Conservation (phyloP, 2,797 vertebrate genomes). For the Moxostoma hubbsi region DNA sequence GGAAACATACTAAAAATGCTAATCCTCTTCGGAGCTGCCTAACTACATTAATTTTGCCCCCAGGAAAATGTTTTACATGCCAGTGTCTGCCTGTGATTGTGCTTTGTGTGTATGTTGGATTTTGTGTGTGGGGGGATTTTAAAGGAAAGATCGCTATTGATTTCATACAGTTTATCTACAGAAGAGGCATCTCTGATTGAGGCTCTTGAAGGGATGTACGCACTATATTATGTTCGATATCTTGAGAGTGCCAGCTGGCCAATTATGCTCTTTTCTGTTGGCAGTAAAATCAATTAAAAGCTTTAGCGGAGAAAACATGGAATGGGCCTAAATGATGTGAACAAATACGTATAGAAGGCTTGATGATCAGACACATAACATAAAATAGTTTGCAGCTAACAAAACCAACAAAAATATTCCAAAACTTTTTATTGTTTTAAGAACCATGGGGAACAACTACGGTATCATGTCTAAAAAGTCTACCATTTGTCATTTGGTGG, state of each 20-base stretch:
- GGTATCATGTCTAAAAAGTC: too few species aligned
- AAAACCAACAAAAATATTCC: too few species aligned
- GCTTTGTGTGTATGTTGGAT: conserved; percentile 4
- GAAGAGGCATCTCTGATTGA: conserved; percentile 46
- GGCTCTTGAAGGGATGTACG: conserved; percentile 48
- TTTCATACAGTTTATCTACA: conserved; percentile 11
- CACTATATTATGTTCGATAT: conserved; percentile 55
- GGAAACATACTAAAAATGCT: too few species aligned
- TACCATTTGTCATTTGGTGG: too few species aligned
- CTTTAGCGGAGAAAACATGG: conserved; percentile 14
- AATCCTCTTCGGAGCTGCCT: background rate
- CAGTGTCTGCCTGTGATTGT: conserved; percentile 10
- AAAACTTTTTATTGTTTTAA: too few species aligned
- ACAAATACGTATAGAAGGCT: conserved; percentile 27
- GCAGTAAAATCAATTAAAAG: conserved; percentile 60
- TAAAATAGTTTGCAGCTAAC: background rate
- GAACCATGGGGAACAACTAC: too few species aligned
- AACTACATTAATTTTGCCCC: conserved; percentile 16
- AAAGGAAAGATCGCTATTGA: conserved; percentile 35
- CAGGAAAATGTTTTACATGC: conserved; percentile 7
- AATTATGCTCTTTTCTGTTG: conserved; percentile 43
- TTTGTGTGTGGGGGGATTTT: background rate
- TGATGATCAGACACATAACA: conserved; percentile 8
- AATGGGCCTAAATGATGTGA: conserved; percentile 11
- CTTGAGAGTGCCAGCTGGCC: conserved; percentile 41